These are phyloP conservation scores for Cydia strobilella DNA, from an alignment of 1,140 invertebrate species.

Conservation along the genomic window DNA sequence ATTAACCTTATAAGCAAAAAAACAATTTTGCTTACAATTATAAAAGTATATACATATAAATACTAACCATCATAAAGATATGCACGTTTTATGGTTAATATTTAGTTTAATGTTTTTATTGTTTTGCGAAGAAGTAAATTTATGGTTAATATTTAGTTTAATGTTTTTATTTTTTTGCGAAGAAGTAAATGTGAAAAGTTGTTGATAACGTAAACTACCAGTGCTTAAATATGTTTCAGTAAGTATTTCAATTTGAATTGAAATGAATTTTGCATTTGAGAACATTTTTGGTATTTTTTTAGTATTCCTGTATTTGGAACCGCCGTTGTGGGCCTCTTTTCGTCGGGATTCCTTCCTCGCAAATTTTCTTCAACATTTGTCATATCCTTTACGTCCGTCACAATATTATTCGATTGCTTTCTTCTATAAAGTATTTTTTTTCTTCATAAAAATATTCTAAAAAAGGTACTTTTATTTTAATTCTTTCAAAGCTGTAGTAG, in stretches of 20 bases:
- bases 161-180: too few species aligned
- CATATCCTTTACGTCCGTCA: constrained; percentile 47
- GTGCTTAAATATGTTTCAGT: background rate
- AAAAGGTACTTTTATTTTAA: constrained; percentile 38
- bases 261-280: background rate
- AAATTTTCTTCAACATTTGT: constrained; percentile 47
- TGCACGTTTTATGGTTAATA: too few species aligned
- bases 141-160: too few species aligned
- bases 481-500: constrained; percentile 18
- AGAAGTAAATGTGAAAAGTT: too few species aligned
- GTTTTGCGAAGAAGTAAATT: too few species aligned
- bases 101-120: too few species aligned
- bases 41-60: too few species aligned
- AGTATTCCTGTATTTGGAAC: background rate
- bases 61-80: too few species aligned
- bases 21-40: too few species aligned
- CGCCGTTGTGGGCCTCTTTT: constrained; percentile 36
- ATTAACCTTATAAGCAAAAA: too few species aligned
- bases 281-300: background rate
- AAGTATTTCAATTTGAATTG: background rate
- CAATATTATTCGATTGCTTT: constrained; percentile 54
- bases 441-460: constrained; percentile 40
- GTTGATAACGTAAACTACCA: too few species aligned
- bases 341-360: constrained; percentile 29
- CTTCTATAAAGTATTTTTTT: constrained; percentile 44